Percentiles rank a stretch among this genome's conserved stretches.
Evolutionary conservation across 1,140 invertebrate genomes (phyloP).

Genomic region (Drosophila pseudoobscura): DNA sequence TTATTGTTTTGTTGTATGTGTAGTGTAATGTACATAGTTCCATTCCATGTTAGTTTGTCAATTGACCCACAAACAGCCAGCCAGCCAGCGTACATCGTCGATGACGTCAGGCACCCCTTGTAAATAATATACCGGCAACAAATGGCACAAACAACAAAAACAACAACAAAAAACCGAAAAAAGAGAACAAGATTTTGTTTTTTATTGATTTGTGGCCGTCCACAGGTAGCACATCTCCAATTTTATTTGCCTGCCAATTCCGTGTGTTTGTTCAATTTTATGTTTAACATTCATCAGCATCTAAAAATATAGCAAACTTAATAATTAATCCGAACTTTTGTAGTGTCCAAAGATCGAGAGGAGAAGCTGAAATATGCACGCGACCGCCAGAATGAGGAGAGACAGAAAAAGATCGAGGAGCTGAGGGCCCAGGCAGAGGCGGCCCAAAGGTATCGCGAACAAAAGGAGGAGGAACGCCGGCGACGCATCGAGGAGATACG

Average conservation of each 20-base stretch:
- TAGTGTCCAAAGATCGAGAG: slow-evolving; percentile 84
- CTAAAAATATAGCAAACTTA: too few species aligned
- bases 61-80: slow-evolving; percentile 67
- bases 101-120: slow-evolving; percentile 63
- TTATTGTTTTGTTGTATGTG: slow-evolving; percentile 44
- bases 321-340: slow-evolving; percentile 8
- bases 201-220: slow-evolving; percentile 43
- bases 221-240: slow-evolving; percentile 55
- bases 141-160: slow-evolving; percentile 48
- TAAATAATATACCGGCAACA: slow-evolving; percentile 64
- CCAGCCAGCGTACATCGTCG: slow-evolving; percentile 44
- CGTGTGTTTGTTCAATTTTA: slow-evolving; percentile 22
- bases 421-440: slow-evolving; percentile 92
- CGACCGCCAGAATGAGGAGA: slow-evolving; percentile 93
- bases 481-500: slow-evolving; percentile 91
- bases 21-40: too few species aligned
- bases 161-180: slow-evolving; percentile 13
- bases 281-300: slow-evolving; percentile 1
- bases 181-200: slow-evolving; percentile 23
- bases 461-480: slow-evolving; percentile 92
- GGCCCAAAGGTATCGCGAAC: slow-evolving; percentile 93
- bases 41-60: slow-evolving; percentile 51
- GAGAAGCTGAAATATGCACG: slow-evolving; percentile 87
- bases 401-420: slow-evolving; percentile 93
- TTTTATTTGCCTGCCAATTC: slow-evolving; percentile 53